These are phyloP conservation scores for Serinus canaria DNA, from an alignment of 2,113 vertebrate genomes.

Conservation along the genomic window DNA sequence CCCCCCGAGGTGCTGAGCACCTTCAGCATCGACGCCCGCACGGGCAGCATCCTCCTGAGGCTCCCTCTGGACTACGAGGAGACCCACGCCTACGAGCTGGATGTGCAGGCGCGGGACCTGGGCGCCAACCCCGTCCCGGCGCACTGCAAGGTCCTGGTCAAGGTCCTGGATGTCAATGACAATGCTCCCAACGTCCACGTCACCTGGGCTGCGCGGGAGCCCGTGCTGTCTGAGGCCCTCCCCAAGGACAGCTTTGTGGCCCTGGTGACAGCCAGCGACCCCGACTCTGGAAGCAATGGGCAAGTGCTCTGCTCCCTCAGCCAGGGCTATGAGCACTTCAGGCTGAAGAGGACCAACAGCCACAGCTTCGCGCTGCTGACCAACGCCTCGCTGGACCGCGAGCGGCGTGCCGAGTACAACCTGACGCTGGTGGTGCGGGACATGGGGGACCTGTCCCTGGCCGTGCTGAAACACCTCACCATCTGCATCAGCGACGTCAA, in stretches of 20 bases:
- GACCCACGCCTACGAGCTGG: slow-evolving; percentile 78
- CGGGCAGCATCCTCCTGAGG: slow-evolving; percentile 76
- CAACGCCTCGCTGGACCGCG: slow-evolving; percentile 82
- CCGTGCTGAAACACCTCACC: slow-evolving; percentile 73
- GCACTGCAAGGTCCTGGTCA: slow-evolving; percentile 87
- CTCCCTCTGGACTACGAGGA: slow-evolving; percentile 84
- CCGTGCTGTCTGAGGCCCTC: slow-evolving; percentile 81
- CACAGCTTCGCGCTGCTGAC: slow-evolving; percentile 89
- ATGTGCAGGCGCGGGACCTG: slow-evolving; percentile 85
- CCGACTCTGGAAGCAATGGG: slow-evolving; percentile 85
- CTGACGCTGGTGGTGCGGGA: slow-evolving; percentile 83
- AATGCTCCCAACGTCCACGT: slow-evolving; percentile 84
- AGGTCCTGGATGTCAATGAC: slow-evolving; percentile 86
- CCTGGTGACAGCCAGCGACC: slow-evolving; percentile 84
- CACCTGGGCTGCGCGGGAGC: slow-evolving; percentile 78
- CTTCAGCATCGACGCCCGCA: slow-evolving; percentile 80
- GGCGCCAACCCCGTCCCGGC: slow-evolving; percentile 88
- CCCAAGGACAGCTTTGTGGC: slow-evolving; percentile 85
- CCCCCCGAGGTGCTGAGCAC: slow-evolving; percentile 77
- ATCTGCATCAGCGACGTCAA: slow-evolving; percentile 88
- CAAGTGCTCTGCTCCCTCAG: slow-evolving; percentile 78
- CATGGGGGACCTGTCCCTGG: slow-evolving; percentile 77
- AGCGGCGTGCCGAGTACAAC: slow-evolving; percentile 81
- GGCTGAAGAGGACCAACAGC: slow-evolving; percentile 79
- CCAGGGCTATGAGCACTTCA: slow-evolving; percentile 80